These are phyloP conservation scores for Caradrina clavipalpis DNA, from an alignment of 2,888 invertebrate species.

Conservation along the genomic window DNA sequence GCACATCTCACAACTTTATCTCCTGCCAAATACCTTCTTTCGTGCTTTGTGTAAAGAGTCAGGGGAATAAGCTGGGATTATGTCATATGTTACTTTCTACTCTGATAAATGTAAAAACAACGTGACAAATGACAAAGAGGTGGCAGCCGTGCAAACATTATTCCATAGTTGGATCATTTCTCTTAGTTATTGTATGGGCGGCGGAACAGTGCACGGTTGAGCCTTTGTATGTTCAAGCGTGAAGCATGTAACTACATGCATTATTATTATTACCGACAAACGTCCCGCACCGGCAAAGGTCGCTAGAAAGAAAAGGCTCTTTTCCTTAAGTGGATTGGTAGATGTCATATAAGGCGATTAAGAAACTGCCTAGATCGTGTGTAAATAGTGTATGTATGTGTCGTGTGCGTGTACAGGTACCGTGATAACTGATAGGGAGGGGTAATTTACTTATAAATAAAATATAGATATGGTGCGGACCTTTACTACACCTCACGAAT, in stretches of 20 bases:
- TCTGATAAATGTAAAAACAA: constrained; percentile 70
- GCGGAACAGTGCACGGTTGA: neutral
- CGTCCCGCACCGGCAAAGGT: neutral
- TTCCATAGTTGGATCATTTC: constrained; percentile 37
- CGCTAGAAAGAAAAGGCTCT: neutral
- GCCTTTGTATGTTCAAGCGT: constrained; percentile 14
- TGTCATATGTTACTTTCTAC: constrained; percentile 65
- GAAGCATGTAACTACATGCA: neutral
- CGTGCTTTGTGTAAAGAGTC: constrained; percentile 63
- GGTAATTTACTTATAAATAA: too few relatives aligned
- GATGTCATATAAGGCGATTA: too few relatives aligned
- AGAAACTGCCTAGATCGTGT: neutral
- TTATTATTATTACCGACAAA: neutral
- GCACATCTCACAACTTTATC: constrained; percentile 65
- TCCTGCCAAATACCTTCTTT: constrained; percentile 65
- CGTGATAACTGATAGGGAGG: too few relatives aligned
- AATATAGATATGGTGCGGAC: too few relatives aligned
- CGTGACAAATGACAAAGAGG: constrained; percentile 64
- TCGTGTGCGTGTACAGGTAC: neutral
- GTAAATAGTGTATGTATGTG: too few relatives aligned
- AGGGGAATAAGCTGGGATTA: constrained; percentile 68
- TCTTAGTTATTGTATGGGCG: constrained; percentile 20
- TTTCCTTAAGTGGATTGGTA: neutral
- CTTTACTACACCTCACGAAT: too few relatives aligned
- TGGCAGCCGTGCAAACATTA: constrained; percentile 35